Base-by-base conservation (phyloP, 2,888 invertebrate genomes). In the Ischnura elegans region DNA sequence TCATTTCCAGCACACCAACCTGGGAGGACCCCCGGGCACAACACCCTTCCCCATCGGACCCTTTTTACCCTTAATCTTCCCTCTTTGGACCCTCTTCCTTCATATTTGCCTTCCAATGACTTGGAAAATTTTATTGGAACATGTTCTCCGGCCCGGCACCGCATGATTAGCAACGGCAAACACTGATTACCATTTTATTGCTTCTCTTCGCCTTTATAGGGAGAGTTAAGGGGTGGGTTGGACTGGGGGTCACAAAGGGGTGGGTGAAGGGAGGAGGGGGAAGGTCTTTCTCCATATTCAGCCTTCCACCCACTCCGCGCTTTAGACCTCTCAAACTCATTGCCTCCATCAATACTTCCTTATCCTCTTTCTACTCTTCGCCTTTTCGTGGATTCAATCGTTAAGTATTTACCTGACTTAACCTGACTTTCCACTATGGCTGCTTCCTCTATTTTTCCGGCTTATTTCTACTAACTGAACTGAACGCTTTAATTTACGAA, bases 171-270 rank as follows among this genome's bases (percentile, higher is more conserved):
- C 96, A 96, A 96, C 96, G 96, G 97, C 97, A 97, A 97, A 97
- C 97, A 97, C 96, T 96, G 97, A 97, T 97, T 97, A 97, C 96
- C 97, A 97, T 97, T 97, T 97, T 97, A 97, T 97, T 97, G 97
- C 96, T 96, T 95, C 76, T 76, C 76, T 76, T 95, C 95, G 94
- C 94, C 94, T 95, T n/a, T 94, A 94, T 87, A 66, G 87, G 93
- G 93, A 93, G 87, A 43, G 93, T 36, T 29, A 47, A 85, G 84
- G 55, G 87, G 87, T 25, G 61, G n/a, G 55, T 61, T 55, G 84
- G 55, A 47, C 55, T 51, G 61, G 47, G 42, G 87, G 45, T n/a
- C 36, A 66, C 43, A 47, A 47, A 61, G 36, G 45, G 29, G 76
- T 21, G 76, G 76, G 3, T 29, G 6, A 36, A 16, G 19, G 61